These are phyloP conservation scores for Vanessa tameamea DNA, from an alignment of 1,140 invertebrate genomes.

Conservation along the genomic window DNA sequence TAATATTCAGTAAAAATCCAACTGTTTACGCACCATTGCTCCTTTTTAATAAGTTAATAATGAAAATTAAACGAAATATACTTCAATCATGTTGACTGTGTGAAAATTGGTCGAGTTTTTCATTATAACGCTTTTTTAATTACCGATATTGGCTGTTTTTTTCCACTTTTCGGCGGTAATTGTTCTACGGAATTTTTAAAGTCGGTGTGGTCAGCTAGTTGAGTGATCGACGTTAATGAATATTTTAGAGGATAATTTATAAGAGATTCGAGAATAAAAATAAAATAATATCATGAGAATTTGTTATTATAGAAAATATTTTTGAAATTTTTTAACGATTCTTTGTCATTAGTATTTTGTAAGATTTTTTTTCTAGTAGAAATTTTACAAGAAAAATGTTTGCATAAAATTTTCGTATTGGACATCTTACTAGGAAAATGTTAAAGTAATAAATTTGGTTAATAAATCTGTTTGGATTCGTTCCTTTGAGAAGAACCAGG, in stretches of 20 bases:
- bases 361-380: too few species aligned
- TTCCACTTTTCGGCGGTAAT: slow-evolving; percentile 11
- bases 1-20: too few species aligned
- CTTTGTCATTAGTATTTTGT: too few species aligned
- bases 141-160: slow-evolving; percentile 27
- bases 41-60: slow-evolving; percentile 26
- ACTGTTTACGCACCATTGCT: neutral
- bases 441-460: too few species aligned
- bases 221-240: slow-evolving; percentile 33
- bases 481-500: too few species aligned
- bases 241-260: neutral
- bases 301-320: too few species aligned
- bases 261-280: neutral
- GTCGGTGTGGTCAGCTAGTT: slow-evolving; percentile 10
- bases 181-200: slow-evolving; percentile 25
- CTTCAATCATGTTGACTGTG: slow-evolving; percentile 20
- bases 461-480: too few species aligned
- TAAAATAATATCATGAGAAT: too few species aligned
- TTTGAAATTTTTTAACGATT: too few species aligned
- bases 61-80: slow-evolving; percentile 36
- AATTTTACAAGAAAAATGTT: too few species aligned
- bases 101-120: slow-evolving; percentile 32
- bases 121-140: slow-evolving; percentile 37
- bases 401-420: too few species aligned
- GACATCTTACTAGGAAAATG: too few species aligned